Percentiles rank a stretch among this genome's conserved stretches.
phyloP scores from a whole-genome alignment of 2,888 invertebrate species.

The Orthosia incerta region DNA sequence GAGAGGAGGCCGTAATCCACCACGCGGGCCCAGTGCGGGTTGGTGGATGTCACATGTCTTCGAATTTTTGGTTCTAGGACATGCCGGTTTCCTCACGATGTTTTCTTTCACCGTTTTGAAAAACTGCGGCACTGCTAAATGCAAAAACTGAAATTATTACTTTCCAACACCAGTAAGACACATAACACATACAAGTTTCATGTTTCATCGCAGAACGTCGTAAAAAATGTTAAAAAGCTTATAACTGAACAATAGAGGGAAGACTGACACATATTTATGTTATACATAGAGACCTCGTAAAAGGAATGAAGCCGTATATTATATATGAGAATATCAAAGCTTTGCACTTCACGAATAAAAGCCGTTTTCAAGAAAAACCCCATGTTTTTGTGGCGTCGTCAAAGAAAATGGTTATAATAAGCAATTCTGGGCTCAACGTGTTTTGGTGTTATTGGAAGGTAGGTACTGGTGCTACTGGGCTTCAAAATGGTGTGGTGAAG shows the following conservation, averaged over 20 bases:
- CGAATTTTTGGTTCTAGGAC: no score
- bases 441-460: conserved; percentile 18
- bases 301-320: conserved; percentile 47
- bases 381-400: conserved; percentile 17
- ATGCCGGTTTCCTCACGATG: no score
- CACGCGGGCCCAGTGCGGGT: no score
- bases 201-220: conserved; percentile 27
- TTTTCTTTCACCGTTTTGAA: no score
- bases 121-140: neutral
- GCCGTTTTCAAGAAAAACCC: conserved; percentile 13
- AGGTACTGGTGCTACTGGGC: neutral
- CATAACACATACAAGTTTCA: conserved; percentile 8
- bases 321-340: conserved; percentile 35
- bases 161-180: neutral
- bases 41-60: no score
- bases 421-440: conserved; percentile 19
- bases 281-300: conserved; percentile 44
- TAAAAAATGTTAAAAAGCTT: conserved; percentile 54
- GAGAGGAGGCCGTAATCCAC: no score
- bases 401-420: conserved; percentile 9
- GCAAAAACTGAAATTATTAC: neutral
- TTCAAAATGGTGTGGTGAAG: neutral
- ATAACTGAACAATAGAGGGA: conserved; percentile 36
- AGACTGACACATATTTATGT: conserved; percentile 35
- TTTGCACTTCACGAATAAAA: conserved; percentile 11